Base-by-base conservation (phyloP, 2,888 invertebrate species). In the Synergus itoensis region DNA sequence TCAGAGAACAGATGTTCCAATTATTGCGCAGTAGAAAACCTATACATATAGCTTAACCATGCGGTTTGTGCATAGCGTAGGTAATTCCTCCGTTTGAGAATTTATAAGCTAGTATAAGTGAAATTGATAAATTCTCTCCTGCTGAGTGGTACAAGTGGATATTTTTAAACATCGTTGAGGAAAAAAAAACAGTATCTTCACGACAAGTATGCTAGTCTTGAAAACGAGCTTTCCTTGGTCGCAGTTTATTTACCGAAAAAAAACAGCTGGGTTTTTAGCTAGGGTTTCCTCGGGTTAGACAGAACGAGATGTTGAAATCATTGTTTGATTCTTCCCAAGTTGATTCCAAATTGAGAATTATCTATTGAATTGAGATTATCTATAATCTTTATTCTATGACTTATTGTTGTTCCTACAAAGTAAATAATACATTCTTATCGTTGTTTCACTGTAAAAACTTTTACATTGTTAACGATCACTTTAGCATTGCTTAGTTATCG, bases 91-190 rank as follows among this genome's bases (percentile, higher is more conserved):
- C 28, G 11, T 69, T 69, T 69, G 1, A 69, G 45, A 69, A 48
- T 67, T 18, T 21, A 28, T 28, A 28, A 28, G 28, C 28, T 28
- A 28, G 43, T 67, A 45, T 36, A 36, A 21, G 48, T 28, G 28
- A 45, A 69, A 16, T 69, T 69, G 48, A 48, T 69, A 2, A 69
- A 48, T 69, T 69, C 69, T 69, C 48, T 69, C 53, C 69, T 69
- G 48, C 69, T 69, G 48, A 45, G 48, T 28, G 21, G 14, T 53
- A 28, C 28, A 28, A 48, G 9, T 16, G 41, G 65, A 48, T 69
- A 69, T 69, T 69, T 69, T 48, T 69, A 45, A 69, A 69, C 69
- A 36, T 48, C 12, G 48, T 69, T 8, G 16, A 48, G 28, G 48
- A 69, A 45, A 69, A 9, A 9, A 28, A 45, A 48, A 28, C 69